phyloP scores from a whole-genome alignment of 2,888 invertebrate species.

The Dioctria rufipes region DNA sequence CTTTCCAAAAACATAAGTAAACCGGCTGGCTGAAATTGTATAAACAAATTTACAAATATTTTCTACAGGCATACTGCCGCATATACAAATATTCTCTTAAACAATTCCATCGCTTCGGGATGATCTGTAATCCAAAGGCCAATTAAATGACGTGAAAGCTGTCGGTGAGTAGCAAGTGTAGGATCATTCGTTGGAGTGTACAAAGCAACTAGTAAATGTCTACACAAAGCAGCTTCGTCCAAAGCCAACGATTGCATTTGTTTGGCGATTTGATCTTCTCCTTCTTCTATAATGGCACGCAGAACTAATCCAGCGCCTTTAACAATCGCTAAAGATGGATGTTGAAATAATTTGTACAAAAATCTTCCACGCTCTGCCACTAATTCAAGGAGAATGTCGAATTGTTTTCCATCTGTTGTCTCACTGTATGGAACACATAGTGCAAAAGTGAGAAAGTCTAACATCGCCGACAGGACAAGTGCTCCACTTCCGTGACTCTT shows the following conservation, averaged over 20 bases:
- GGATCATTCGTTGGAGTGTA: conserved; percentile 88
- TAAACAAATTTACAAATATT: neutral
- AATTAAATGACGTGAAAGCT: conserved; percentile 94
- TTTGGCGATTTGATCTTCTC: conserved; percentile 90
- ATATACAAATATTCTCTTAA: conserved; percentile 90
- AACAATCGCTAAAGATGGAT: conserved; percentile 97
- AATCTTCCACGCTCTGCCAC: conserved; percentile 93
- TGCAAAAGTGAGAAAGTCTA: conserved; percentile 98
- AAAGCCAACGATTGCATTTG: conserved; percentile 97
- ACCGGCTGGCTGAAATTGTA: conserved; percentile 85
- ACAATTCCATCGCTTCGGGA: conserved; percentile 88
- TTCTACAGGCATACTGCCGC: too few relatives aligned
- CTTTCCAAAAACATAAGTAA: conserved; percentile 92
- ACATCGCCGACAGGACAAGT: conserved; percentile 95
- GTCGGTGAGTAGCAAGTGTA: conserved; percentile 86
- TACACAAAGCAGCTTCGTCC: conserved; percentile 95
- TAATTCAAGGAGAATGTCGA: conserved; percentile 93
- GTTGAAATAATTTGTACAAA: conserved; percentile 86
- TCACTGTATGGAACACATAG: conserved; percentile 99
- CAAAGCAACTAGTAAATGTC: conserved; percentile 92
- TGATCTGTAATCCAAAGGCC: conserved; percentile 97
- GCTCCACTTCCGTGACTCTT: conserved; percentile 95
- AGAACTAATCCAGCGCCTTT: conserved; percentile 98
- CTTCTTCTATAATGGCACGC: conserved; percentile 98
- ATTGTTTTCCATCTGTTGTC: conserved; percentile 97